Conservation (phyloP, 1,140 invertebrate genomes). For the Stegodyphus dumicola region DNA sequence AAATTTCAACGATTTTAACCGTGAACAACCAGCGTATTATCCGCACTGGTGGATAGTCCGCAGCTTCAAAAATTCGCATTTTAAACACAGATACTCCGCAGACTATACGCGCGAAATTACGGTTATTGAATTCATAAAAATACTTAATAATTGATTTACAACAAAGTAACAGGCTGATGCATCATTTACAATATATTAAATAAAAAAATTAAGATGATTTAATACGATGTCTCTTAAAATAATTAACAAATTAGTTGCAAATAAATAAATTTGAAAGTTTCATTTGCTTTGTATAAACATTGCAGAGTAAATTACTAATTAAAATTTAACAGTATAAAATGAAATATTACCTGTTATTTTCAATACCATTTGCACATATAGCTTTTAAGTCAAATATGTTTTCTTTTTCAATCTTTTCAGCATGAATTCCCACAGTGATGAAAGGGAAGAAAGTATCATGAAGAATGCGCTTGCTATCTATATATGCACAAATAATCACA, state of each 20-base stretch:
- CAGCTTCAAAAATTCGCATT: too few species aligned
- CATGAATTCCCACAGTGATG: slow-evolving; percentile 58
- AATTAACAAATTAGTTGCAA: background rate
- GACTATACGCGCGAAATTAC: too few species aligned
- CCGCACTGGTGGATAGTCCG: too few species aligned
- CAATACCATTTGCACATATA: slow-evolving; percentile 28
- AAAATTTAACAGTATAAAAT: background rate
- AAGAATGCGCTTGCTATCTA: slow-evolving; percentile 80
- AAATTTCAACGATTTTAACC: too few species aligned
- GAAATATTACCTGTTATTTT: slow-evolving; percentile 25
- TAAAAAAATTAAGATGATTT: too few species aligned
- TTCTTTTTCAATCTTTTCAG: slow-evolving; percentile 54
- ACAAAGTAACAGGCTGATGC: too few species aligned
- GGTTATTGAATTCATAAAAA: too few species aligned
- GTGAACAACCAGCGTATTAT: too few species aligned
- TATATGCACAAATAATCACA: slow-evolving; percentile 77
- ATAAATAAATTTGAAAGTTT: background rate
- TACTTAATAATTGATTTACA: too few species aligned
- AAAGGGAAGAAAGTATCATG: slow-evolving; percentile 70
- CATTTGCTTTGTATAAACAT: background rate
- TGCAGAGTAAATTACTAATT: background rate
- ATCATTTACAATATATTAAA: too few species aligned
- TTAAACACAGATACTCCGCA: too few species aligned
- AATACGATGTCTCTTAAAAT: background rate
- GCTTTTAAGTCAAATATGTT: slow-evolving; percentile 58